A percentile compares a stretch with the other conserved stretches of the same genome.
phyloP scores from a whole-genome alignment of 2,888 invertebrate genomes.

The Callosobruchus maculatus region DNA sequence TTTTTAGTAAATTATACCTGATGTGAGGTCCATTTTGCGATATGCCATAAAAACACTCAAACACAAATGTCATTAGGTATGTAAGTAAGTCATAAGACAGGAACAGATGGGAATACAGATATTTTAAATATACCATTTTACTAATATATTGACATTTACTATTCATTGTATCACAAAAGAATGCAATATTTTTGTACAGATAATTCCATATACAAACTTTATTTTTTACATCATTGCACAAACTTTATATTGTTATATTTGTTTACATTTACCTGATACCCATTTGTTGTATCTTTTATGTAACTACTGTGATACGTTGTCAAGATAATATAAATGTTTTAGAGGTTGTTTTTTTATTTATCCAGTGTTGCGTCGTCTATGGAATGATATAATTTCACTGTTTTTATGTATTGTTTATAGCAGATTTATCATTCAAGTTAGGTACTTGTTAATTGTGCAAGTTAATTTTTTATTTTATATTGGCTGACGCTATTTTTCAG shows the following conservation, averaged over 20 bases:
- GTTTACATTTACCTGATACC: not conserved
- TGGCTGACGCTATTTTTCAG: too few species aligned
- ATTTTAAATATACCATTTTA: not conserved
- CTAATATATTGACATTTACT: not conserved
- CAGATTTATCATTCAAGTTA: too few species aligned
- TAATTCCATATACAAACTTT: not conserved
- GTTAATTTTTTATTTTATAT: too few species aligned
- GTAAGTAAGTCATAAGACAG: too few species aligned
- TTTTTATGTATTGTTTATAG: too few species aligned
- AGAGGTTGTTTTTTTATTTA: not conserved
- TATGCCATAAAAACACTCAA: too few species aligned
- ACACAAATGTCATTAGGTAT: too few species aligned
- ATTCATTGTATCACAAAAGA: not conserved
- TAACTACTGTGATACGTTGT: not conserved
- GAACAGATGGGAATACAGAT: not conserved
- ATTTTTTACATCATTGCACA: not conserved
- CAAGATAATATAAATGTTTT: not conserved
- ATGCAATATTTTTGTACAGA: not conserved
- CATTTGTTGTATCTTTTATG: not conserved
- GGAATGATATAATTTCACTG: too few species aligned
- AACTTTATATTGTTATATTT: not conserved
- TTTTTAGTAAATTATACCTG: too few species aligned
- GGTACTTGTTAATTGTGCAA: too few species aligned
- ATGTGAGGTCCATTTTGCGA: too few species aligned
- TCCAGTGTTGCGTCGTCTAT: not conserved